A percentile compares a stretch with the other conserved stretches of the same genome.
Conservation (phyloP, 2,888 invertebrate species). For the Diploptera punctata region DNA sequence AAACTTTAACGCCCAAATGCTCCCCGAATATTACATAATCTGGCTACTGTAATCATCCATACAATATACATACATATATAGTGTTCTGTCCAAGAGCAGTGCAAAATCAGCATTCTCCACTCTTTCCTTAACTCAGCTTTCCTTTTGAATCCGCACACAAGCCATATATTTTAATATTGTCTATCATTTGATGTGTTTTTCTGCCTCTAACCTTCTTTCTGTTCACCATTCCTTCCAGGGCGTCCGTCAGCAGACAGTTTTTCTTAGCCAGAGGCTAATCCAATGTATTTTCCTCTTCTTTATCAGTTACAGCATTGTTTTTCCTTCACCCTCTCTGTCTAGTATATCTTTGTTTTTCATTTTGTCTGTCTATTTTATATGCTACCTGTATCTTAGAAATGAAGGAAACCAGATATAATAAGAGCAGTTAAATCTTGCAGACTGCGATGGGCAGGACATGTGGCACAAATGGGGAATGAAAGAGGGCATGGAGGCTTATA, state of each 20-base stretch:
- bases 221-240: conserved; percentile 8
- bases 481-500: too few relatives aligned
- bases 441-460: too few relatives aligned
- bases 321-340: neutral
- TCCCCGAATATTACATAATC: too few relatives aligned
- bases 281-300: neutral
- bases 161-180: neutral
- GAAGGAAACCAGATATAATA: too few relatives aligned
- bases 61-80: neutral
- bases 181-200: conserved; percentile 1
- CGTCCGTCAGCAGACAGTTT: neutral
- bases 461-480: too few relatives aligned
- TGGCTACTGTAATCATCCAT: too few relatives aligned
- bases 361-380: too few relatives aligned
- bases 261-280: neutral
- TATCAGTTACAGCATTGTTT: neutral
- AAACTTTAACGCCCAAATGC: too few relatives aligned
- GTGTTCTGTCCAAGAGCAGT: conserved; percentile 1
- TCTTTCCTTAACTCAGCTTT: neutral
- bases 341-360: too few relatives aligned
- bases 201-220: neutral
- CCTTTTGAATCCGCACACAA: neutral
- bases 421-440: too few relatives aligned
- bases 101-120: neutral
- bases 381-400: too few relatives aligned